These are phyloP conservation scores for Cyprinodon variegatus DNA, from an alignment of 2,113 vertebrate species.

Conservation along the genomic window DNA sequence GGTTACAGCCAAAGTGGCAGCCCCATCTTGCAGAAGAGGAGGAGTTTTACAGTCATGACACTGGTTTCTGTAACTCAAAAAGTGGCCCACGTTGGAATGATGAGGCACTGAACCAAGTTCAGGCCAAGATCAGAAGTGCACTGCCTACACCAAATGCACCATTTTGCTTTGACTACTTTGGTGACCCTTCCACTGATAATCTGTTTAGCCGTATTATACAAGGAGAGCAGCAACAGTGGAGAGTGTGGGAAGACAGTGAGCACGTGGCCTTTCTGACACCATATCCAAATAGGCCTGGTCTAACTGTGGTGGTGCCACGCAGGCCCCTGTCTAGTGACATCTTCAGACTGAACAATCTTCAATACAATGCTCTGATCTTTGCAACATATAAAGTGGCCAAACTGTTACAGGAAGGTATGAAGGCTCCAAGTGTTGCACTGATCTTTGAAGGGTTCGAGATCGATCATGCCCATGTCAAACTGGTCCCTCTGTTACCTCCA, in stretches of 20 bases:
- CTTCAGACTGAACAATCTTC: slow-evolving; percentile 65
- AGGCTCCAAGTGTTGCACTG: slow-evolving; percentile 71
- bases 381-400: slow-evolving; percentile 70
- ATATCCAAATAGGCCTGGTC: slow-evolving; percentile 78
- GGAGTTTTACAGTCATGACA: slow-evolving; percentile 72
- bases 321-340: slow-evolving; percentile 78
- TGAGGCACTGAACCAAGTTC: slow-evolving; percentile 62
- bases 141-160: slow-evolving; percentile 76
- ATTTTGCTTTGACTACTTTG: slow-evolving; percentile 72
- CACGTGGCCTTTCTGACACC: slow-evolving; percentile 82
- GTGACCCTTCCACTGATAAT: slow-evolving; percentile 58
- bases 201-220: slow-evolving; percentile 79
- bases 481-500: slow-evolving; percentile 73
- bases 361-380: slow-evolving; percentile 74
- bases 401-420: slow-evolving; percentile 72
- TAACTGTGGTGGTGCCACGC: slow-evolving; percentile 80
- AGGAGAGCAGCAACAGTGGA: slow-evolving; percentile 81
- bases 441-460: slow-evolving; percentile 82
- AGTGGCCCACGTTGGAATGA: slow-evolving; percentile 74
- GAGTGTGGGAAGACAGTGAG: slow-evolving; percentile 80
- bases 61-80: slow-evolving; percentile 81
- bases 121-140: slow-evolving; percentile 66
- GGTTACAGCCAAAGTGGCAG: slow-evolving; percentile 72
- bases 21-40: slow-evolving; percentile 67
- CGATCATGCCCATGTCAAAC: slow-evolving; percentile 80